Conservation (phyloP, 2,888 invertebrate genomes). For the Mechanitis messenoides region DNA sequence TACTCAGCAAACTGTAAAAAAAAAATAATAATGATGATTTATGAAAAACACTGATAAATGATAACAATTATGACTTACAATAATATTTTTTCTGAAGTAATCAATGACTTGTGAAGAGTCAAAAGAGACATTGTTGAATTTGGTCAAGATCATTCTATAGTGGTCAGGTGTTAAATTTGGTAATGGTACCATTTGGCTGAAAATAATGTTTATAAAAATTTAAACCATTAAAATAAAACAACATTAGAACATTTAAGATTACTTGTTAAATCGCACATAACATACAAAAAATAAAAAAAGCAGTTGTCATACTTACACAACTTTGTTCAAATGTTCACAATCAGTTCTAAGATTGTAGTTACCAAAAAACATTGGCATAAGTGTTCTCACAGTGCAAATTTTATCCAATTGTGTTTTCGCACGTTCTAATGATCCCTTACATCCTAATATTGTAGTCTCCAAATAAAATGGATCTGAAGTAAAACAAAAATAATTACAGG, state of each 20-base stretch:
- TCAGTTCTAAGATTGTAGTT: slow-evolving; percentile 15
- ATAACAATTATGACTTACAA: slow-evolving; percentile 32
- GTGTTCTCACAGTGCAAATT: slow-evolving; percentile 38
- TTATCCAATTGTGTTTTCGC: slow-evolving; percentile 43
- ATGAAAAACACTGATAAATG: no score
- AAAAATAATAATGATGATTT: no score
- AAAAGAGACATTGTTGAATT: slow-evolving; percentile 26
- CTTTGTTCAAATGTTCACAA: slow-evolving; percentile 7
- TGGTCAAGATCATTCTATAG: slow-evolving; percentile 38
- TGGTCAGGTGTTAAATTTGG: slow-evolving; percentile 41
- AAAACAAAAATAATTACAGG: no score
- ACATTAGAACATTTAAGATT: no score
- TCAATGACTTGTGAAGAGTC: slow-evolving; percentile 30
- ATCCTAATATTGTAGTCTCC: slow-evolving; percentile 34
- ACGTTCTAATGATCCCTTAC: slow-evolving; percentile 33
- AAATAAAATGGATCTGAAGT: slow-evolving; percentile 37
- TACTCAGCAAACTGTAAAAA: slow-evolving; percentile 35
- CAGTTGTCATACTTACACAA: slow-evolving; percentile 20
- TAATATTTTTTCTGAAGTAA: slow-evolving; percentile 32
- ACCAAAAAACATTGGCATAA: slow-evolving; percentile 34
- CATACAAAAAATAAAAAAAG: not conserved
- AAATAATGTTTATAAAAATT: slow-evolving; percentile 18
- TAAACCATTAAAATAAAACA: not conserved
- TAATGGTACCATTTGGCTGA: slow-evolving; percentile 34
- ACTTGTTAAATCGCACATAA: no score